Base-by-base conservation (phyloP, 23 tunicate genomes). In the Pegea sp. region DNA sequence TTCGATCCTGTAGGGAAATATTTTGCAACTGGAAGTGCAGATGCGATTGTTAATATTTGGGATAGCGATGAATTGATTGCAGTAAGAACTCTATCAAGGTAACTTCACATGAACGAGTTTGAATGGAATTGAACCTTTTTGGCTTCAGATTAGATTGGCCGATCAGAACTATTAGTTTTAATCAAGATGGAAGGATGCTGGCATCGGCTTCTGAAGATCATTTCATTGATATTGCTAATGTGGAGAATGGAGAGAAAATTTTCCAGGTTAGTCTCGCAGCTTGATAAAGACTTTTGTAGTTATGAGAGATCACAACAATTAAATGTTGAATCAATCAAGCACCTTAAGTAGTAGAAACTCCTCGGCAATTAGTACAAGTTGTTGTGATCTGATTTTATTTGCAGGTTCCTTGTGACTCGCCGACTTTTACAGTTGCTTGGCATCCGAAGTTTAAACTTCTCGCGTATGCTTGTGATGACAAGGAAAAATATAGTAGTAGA, bases 1-100 rank as follows among this genome's bases (percentile, higher is more conserved):
- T 91, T 91, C 54, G 91, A 75, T 46, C 52, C 72, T 22, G 30
- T 68, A 19, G 98, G 98, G 16, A 71, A 86, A 60, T 89, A 89
- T 49, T 89, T 89, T 62, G 98, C 98, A 13, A 77, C 89, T 22
- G 98, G 98, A 20, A 77, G 98, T 70, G 98, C 98, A 31, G 98
- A 89, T 58, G 98, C 98, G 3, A 44, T 89, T 20, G 91, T 89
- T 0, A 77, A 77, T 29, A 42, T 89, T 26, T 89, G 98, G 98
- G 98, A 89, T 58, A 49, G 62, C 0, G 49, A 69, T 22, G 90
- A 89, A 26, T 65, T 76, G n/a, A 75, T 77, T 29, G 54, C 68
- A 46, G 71, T 89, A 1, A 54, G 72, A 29, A 89, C 98, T 0
- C 70, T 77, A 56, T 89, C 98, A 27, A 71, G 95, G 95, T 84